These are phyloP conservation scores for Gymnocheta viridis DNA, from an alignment of 2,888 invertebrate species.

Conservation along the genomic window DNA sequence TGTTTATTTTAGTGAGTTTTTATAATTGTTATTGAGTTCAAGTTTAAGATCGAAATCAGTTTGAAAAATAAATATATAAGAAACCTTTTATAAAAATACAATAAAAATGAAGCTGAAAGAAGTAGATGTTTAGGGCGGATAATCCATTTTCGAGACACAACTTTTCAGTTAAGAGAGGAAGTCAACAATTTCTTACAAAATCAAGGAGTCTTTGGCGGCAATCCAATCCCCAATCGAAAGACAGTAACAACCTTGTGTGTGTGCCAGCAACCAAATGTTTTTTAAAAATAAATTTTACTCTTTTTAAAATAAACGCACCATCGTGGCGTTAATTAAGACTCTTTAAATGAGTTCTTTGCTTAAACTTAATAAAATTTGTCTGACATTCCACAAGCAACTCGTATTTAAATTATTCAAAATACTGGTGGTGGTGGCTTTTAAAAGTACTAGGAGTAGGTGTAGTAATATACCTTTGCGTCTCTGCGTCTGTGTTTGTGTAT, in stretches of 20 bases:
- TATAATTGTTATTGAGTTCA: not conserved
- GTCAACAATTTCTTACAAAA: too few species aligned
- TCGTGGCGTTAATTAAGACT: not conserved
- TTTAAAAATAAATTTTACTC: too few species aligned
- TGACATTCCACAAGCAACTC: not conserved
- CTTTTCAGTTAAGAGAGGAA: too few species aligned
- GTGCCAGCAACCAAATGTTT: too few species aligned
- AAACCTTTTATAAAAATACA: too few species aligned
- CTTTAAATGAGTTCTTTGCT: not conserved
- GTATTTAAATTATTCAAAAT: conserved; percentile 6
- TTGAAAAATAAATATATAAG: too few species aligned
- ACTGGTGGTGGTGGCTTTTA: conserved; percentile 9
- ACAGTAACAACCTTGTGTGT: too few species aligned
- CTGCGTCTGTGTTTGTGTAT: conserved; percentile 3
- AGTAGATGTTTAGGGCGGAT: too few species aligned
- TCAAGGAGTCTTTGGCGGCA: too few species aligned
- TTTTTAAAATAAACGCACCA: not conserved
- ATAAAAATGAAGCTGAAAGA: too few species aligned
- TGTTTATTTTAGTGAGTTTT: not conserved
- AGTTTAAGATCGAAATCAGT: not conserved
- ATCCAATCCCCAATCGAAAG: too few species aligned
- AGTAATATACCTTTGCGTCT: not conserved
- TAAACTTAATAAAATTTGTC: conserved; percentile 24
- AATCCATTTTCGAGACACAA: too few species aligned
- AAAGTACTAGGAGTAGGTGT: not conserved